Evolutionary conservation across 2,797 vertebrate genomes (phyloP).

Genomic region (Poecilia picta): DNA sequence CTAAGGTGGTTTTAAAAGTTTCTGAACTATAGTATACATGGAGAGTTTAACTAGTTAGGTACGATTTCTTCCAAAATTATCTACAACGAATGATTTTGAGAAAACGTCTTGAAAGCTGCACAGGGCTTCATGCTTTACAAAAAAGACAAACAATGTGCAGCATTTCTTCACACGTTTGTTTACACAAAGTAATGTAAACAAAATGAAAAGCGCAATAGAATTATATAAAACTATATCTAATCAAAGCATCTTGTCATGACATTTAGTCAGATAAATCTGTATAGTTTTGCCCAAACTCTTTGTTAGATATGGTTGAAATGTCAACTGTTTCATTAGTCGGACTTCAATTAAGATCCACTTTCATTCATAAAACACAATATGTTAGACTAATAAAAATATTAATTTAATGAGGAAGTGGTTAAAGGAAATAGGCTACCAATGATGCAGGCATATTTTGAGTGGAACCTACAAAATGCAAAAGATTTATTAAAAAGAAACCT

Average conservation of each 20-base stretch:
- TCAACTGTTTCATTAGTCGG: background rate
- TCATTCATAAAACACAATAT: background rate
- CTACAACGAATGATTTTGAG: no score
- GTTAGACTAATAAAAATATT: background rate
- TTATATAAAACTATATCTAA: background rate
- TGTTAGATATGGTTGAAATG: background rate
- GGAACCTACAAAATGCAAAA: background rate
- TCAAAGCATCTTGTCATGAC: background rate
- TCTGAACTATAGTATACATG: background rate
- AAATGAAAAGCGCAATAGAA: background rate
- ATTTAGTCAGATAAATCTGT: background rate
- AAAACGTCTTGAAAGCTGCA: no score
- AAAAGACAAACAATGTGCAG: no score
- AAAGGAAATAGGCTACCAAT: background rate
- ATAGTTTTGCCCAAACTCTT: background rate
- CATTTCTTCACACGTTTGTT: background rate
- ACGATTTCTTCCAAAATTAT: no score
- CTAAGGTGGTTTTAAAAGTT: background rate
- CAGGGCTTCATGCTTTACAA: no score
- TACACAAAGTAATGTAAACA: background rate
- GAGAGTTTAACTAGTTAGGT: no score
- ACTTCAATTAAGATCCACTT: background rate
- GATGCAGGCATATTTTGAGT: background rate
- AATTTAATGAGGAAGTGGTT: background rate
- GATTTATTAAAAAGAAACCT: background rate